Conservation (phyloP, 2,113 vertebrate genomes). For the Amphiprion percula region DNA sequence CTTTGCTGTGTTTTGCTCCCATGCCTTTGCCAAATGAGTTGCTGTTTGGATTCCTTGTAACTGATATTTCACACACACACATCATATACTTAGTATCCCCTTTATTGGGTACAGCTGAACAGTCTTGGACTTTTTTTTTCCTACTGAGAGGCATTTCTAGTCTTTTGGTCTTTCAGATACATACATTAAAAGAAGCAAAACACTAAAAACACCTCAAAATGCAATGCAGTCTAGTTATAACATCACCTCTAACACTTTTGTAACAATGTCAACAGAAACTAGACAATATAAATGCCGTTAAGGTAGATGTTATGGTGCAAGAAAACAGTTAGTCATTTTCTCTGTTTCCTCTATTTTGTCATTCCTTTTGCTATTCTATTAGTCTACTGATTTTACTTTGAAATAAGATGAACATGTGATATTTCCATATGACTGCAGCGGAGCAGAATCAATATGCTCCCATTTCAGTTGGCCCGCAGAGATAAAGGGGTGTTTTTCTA, state of each 20-base stretch:
- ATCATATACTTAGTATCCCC: too few species aligned
- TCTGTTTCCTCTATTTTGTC: background rate
- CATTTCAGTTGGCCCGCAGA: constrained; percentile 21
- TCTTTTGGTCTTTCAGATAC: too few species aligned
- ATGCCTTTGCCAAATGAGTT: background rate
- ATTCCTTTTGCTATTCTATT: background rate
- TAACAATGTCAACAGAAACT: background rate
- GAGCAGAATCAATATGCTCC: constrained; percentile 48
- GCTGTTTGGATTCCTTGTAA: too few species aligned
- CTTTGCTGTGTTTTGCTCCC: background rate
- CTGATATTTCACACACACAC: too few species aligned
- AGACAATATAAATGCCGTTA: background rate
- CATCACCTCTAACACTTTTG: background rate
- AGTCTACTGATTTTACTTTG: too few species aligned
- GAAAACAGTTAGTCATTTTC: background rate
- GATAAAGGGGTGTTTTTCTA: constrained; percentile 32
- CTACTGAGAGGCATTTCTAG: too few species aligned
- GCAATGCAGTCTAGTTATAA: too few species aligned
- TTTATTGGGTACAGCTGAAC: too few species aligned
- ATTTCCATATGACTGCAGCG: background rate
- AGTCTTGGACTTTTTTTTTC: too few species aligned
- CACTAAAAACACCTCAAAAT: too few species aligned
- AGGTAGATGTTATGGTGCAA: background rate
- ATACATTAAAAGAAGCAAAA: too few species aligned
- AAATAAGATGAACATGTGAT: background rate